These are phyloP conservation scores for Oasisia sp. DNA, from an alignment of 2,888 invertebrate genomes.

Conservation along the genomic window DNA sequence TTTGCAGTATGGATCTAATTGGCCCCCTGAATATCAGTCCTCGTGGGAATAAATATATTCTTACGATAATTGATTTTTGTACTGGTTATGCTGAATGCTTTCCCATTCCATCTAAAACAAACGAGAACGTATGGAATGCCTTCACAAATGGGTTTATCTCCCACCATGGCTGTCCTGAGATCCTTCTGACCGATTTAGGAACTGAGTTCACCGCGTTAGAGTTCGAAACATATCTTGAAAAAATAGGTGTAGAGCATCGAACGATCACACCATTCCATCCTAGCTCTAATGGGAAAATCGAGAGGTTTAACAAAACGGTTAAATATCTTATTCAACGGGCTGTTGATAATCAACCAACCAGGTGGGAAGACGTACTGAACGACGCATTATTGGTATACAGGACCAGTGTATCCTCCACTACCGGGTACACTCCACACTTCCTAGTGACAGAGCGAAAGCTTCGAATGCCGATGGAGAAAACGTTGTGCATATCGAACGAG, in stretches of 20 bases:
- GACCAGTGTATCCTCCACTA: constrained; percentile 1
- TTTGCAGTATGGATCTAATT: constrained; percentile 21
- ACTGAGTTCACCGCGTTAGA: constrained; percentile 7
- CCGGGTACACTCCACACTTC: constrained; percentile 28
- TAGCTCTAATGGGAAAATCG: constrained; percentile 17
- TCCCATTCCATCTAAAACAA: constrained; percentile 21
- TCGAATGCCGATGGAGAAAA: constrained; percentile 24
- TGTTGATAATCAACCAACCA: no score
- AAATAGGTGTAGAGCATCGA: constrained; percentile 18
- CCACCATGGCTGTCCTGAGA: constrained; percentile 26
- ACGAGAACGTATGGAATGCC: no score
- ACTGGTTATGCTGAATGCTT: constrained; percentile 27
- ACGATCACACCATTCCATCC: constrained; percentile 24
- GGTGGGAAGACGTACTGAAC: constrained; percentile 27
- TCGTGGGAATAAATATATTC: constrained; percentile 26
- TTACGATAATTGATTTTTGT: constrained; percentile 23
- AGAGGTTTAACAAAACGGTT: constrained; percentile 7
- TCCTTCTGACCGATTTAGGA: constrained; percentile 25
- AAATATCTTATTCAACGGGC: neutral
- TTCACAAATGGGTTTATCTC: constrained; percentile 19
- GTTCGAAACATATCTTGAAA: constrained; percentile 1
- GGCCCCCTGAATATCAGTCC: constrained; percentile 17
- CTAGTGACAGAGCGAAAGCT: constrained; percentile 22
- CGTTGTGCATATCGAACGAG: neutral
- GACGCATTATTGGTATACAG: constrained; percentile 23